Conservation (phyloP, 2,797 vertebrate species). For the Melanotaenia trifasciata region DNA sequence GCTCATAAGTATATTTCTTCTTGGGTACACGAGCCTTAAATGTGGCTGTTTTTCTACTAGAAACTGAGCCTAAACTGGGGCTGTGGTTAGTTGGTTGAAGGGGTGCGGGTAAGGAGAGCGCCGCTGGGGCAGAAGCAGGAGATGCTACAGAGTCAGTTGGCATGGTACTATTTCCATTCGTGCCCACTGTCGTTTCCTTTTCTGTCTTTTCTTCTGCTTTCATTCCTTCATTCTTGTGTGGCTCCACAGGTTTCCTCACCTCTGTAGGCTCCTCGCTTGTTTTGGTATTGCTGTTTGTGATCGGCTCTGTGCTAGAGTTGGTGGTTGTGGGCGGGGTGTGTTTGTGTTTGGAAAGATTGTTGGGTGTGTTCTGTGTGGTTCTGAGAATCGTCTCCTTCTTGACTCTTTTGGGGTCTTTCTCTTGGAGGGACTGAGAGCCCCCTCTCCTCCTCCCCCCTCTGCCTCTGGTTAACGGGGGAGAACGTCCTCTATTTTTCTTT, state of each 20-base stretch:
- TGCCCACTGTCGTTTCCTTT: conserved; percentile 57
- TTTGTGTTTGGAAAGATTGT: conserved; percentile 64
- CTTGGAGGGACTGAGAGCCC: conserved; percentile 71
- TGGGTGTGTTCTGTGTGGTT: conserved; percentile 68
- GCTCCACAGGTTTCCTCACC: conserved; percentile 68
- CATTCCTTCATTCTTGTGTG: conserved; percentile 46
- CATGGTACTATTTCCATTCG: conserved; percentile 58
- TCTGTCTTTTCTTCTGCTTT: conserved; percentile 65
- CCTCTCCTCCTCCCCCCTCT: conserved; percentile 84
- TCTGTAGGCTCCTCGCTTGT: conserved; percentile 69
- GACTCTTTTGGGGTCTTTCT: conserved; percentile 79
- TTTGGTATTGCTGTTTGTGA: conserved; percentile 64
- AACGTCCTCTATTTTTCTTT: conserved; percentile 86
- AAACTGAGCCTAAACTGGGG: conserved; percentile 76
- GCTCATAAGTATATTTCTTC: conserved; percentile 87
- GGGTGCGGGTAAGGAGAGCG: conserved; percentile 51
- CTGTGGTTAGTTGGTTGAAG: conserved; percentile 66
- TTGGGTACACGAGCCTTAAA: conserved; percentile 92
- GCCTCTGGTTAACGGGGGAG: conserved; percentile 84
- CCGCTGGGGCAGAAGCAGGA: conserved; percentile 62
- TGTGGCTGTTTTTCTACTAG: conserved; percentile 92
- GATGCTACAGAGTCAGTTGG: conserved; percentile 61
- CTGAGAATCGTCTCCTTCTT: conserved; percentile 72
- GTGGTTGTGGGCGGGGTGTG: conserved; percentile 59
- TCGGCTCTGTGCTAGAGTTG: conserved; percentile 63